phyloP scores from a whole-genome alignment of 2,797 vertebrate species.

The Acestrorhynchus altus region DNA sequence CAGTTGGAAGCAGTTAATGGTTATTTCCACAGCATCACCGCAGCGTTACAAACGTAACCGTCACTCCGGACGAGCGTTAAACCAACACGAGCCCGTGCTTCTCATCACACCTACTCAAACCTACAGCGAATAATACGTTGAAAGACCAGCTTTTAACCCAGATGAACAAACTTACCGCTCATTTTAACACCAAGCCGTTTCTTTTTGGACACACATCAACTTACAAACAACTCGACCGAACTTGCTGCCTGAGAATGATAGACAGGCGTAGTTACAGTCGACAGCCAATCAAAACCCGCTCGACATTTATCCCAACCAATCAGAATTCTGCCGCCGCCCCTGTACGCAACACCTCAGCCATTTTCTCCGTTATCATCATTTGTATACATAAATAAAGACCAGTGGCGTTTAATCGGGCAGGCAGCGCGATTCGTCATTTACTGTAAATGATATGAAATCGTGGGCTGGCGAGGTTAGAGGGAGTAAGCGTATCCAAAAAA shows the following conservation, averaged over 20 bases:
- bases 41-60: too few species aligned
- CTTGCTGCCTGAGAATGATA: conserved; percentile 65
- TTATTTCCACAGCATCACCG: too few species aligned
- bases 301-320: conserved; percentile 21
- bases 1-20: background rate
- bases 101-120: too few species aligned
- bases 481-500: background rate
- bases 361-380: background rate
- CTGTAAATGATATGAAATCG: background rate
- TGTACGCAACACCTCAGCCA: background rate
- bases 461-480: background rate
- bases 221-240: conserved; percentile 81
- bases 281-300: conserved; percentile 37
- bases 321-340: background rate
- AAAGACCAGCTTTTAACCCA: background rate
- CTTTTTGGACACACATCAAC: conserved; percentile 81
- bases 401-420: background rate
- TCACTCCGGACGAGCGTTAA: background rate
- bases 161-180: conserved; percentile 80
- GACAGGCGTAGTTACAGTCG: background rate
- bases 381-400: background rate
- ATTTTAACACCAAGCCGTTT: conserved; percentile 85
- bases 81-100: background rate
- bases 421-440: background rate
- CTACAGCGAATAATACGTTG: background rate